phyloP scores from a whole-genome alignment of 2,888 invertebrate species.

The Watsonalla cultraria region DNA sequence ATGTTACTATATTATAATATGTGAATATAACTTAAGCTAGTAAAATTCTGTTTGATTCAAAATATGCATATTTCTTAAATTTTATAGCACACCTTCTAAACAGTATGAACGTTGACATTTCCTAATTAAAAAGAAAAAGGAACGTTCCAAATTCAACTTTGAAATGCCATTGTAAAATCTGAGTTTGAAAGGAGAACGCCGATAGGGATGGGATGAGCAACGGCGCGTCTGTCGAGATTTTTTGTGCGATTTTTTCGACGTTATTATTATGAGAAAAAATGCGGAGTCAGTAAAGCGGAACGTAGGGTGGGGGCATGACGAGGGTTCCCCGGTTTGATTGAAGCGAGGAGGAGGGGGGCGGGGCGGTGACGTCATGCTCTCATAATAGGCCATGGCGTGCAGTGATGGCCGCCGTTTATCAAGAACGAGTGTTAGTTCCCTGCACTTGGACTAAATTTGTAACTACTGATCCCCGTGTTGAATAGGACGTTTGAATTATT shows the following conservation, averaged over 20 bases:
- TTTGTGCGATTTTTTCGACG: constrained; percentile 76
- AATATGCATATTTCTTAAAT: no score
- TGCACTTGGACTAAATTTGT: constrained; percentile 63
- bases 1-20: no score
- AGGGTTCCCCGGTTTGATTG: constrained; percentile 77
- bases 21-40: no score
- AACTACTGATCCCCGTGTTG: constrained; percentile 19
- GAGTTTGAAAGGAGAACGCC: constrained; percentile 51
- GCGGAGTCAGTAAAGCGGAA: constrained; percentile 76
- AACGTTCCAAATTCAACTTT: constrained; percentile 45
- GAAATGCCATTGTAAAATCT: constrained; percentile 37
- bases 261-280: constrained; percentile 79
- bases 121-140: background rate
- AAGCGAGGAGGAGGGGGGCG: constrained; percentile 73
- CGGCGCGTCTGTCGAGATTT: constrained; percentile 73
- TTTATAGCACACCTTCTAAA: no score
- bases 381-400: constrained; percentile 76
- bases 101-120: no score
- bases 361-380: constrained; percentile 78
- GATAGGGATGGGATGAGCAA: constrained; percentile 66
- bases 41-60: no score
- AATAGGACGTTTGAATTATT: constrained; percentile 7
- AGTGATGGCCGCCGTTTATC: constrained; percentile 78
- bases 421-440: constrained; percentile 59
- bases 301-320: constrained; percentile 76